Evolutionary conservation across 2,888 invertebrate species (phyloP).

Genomic region (Synergus japonicus): DNA sequence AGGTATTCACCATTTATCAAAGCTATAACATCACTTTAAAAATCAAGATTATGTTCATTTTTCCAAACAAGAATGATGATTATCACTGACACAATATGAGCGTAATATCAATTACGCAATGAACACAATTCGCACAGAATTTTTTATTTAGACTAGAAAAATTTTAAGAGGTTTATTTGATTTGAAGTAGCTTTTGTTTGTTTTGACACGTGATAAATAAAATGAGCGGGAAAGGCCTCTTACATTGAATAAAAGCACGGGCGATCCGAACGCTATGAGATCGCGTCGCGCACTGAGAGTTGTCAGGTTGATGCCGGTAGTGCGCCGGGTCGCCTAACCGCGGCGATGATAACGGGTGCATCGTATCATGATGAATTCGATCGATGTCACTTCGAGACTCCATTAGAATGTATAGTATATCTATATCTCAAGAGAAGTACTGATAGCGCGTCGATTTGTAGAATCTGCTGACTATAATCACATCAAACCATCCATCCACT

Average conservation of each 20-base stretch:
- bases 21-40: neutral
- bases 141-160: neutral
- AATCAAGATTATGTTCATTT: neutral
- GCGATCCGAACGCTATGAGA: slow-evolving; percentile 15
- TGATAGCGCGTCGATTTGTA: too few species aligned
- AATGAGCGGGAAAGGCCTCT: neutral
- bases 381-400: neutral
- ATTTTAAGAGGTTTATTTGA: neutral
- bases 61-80: neutral
- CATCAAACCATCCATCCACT: too few species aligned
- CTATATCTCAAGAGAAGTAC: too few species aligned
- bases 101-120: neutral
- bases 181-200: neutral
- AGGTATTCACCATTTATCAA: neutral
- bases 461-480: too few species aligned
- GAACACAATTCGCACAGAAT: neutral
- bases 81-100: neutral
- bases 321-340: slow-evolving; percentile 26
- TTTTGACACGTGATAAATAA: slow-evolving; percentile 11
- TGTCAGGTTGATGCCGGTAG: neutral
- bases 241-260: slow-evolving; percentile 19
- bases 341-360: slow-evolving; percentile 10
- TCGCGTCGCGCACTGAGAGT: slow-evolving; percentile 24
- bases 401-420: too few species aligned
- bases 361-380: slow-evolving; percentile 4